Base-by-base conservation (phyloP, 2,113 vertebrate species). In the Syngnathus scovelli region DNA sequence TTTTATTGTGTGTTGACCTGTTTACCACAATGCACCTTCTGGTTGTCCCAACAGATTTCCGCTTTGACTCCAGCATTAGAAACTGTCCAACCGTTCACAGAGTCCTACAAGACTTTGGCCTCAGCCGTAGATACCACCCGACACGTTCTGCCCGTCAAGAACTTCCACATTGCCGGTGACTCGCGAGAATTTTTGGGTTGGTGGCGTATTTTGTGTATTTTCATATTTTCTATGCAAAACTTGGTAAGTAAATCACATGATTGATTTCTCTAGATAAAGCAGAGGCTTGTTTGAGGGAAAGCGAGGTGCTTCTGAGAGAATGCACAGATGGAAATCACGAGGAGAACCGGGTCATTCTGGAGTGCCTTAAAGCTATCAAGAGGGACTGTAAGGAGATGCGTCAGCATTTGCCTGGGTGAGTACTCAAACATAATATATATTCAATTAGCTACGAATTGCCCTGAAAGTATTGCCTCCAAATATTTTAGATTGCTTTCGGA, bases 31-130 rank as follows among this genome's bases (percentile, higher is more conserved):
- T 33, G 27, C 27, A 33, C 27, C 27, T 3, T 33, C 27, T 33
- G 27, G 27, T 16, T 69, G 69, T 76, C 78, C 37, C 16, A 15
- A 66, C 85, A 97, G 96, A 75, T 88, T 4, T 89, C 92, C 44
- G 67, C 83, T 1, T 85, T 98, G 66, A 69, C 75, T 39, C 92
- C 92, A 5, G 83, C 92, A 0, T 66, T 86, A 61, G 82, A 88
- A 5, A 68, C 80, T n/a, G 83, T 85, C 8, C 71, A 79, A 0
- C 55, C 36, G 10, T 94, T 98, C 58, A 85, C 83, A 68, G 79
- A 92, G 2, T 85, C 92, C 0, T 98, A 98, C 74, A 91, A 78
- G 72, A 76, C 46, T 4, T 93, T 98, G 38, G 94, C 93, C 6
- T 74, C 64, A 0, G 90, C 94, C 4, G 65, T 98, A 72, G 94